phyloP scores from a whole-genome alignment of 23 tunicate species.

The Diplosoma virens region DNA sequence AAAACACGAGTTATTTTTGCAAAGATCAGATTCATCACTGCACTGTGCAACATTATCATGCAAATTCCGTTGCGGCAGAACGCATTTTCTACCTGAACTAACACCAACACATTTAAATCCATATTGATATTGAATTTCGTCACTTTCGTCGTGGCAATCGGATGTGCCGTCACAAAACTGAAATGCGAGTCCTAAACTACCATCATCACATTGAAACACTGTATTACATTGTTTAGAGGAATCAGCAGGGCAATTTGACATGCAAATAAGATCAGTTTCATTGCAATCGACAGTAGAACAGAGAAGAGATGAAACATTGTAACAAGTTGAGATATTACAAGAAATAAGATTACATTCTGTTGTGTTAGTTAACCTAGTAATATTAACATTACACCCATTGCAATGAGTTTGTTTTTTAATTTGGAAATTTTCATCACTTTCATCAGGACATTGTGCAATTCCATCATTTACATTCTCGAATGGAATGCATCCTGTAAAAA shows the following conservation, averaged over 20 bases:
- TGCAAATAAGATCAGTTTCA: background rate
- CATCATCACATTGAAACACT: background rate
- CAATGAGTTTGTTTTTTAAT: background rate
- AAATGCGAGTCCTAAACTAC: background rate
- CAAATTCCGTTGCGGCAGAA: background rate
- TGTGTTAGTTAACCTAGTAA: background rate
- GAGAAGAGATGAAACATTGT: background rate
- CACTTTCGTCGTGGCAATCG: slow-evolving; percentile 6
- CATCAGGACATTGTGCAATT: background rate
- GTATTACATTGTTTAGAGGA: background rate
- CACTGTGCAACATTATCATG: too few species aligned
- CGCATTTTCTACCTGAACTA: background rate
- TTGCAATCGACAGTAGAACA: background rate
- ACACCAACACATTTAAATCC: slow-evolving; percentile 23
- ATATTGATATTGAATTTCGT: background rate
- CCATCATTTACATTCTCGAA: background rate
- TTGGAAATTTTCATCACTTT: background rate
- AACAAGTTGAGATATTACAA: background rate
- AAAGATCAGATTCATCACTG: slow-evolving; percentile 6
- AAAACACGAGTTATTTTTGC: slow-evolving; percentile 9
- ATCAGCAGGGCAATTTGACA: background rate
- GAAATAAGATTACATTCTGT: background rate
- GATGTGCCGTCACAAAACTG: background rate
- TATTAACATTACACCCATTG: background rate
- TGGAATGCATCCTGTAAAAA: too few species aligned